Evolutionary conservation across 1,140 invertebrate species (phyloP).

Genomic region (Halesus radiatus): DNA sequence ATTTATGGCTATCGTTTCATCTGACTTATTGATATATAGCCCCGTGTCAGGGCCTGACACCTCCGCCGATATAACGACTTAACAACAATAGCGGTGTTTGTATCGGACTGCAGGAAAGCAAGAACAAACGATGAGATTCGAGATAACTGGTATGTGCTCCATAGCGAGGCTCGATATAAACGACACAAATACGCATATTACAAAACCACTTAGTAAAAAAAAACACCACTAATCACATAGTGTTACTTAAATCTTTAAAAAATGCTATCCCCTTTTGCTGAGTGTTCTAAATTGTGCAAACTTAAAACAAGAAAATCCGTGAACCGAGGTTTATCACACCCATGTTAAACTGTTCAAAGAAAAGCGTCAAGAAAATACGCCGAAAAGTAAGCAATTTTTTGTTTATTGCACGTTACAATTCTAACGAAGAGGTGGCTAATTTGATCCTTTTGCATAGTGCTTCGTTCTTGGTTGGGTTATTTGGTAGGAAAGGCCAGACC

Average conservation of each 20-base stretch:
- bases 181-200: background rate
- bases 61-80: constrained; percentile 34
- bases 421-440: background rate
- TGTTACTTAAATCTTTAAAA: background rate
- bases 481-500: background rate
- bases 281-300: background rate
- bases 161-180: background rate
- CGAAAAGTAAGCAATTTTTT: background rate
- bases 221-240: background rate
- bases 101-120: background rate
- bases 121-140: constrained; percentile 27
- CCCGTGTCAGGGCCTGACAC: constrained; percentile 22
- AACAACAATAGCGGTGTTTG: constrained; percentile 31
- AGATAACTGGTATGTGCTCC: background rate
- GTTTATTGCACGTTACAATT: background rate
- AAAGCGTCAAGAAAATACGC: background rate
- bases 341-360: background rate
- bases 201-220: background rate
- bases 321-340: constrained; percentile 8
- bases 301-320: background rate
- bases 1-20: constrained; percentile 25
- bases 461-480: background rate
- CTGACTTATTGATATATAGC: constrained; percentile 35
- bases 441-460: background rate
- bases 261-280: background rate